Conservation (phyloP, 2,888 invertebrate genomes). For the Diaphora mendica region DNA sequence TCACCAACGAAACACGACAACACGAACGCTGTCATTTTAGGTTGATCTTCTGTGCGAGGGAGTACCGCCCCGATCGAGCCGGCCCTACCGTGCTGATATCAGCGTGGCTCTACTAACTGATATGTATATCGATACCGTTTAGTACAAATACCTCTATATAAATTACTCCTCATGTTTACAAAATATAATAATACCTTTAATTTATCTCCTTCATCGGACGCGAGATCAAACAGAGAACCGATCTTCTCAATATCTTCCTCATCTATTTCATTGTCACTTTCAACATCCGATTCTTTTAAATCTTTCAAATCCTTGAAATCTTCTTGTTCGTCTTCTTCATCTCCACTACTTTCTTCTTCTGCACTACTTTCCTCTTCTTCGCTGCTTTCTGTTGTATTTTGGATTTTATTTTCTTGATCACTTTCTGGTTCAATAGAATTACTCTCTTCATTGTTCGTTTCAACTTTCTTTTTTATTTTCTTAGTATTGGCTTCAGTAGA, state of each 20-base stretch:
- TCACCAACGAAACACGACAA: no score
- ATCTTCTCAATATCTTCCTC: constrained; percentile 61
- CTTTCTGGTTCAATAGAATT: not conserved
- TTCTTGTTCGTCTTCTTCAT: constrained; percentile 34
- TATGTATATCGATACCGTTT: no score
- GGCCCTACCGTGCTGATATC: no score
- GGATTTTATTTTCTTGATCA: constrained; percentile 23
- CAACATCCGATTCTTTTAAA: constrained; percentile 80
- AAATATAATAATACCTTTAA: constrained; percentile 63
- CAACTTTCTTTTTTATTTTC: not conserved
- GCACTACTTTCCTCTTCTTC: constrained; percentile 37
- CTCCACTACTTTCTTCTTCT: constrained; percentile 30
- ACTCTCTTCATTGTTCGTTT: constrained; percentile 16
- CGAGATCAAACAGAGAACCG: constrained; percentile 69
- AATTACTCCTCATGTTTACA: no score
- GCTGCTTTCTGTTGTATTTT: constrained; percentile 33
- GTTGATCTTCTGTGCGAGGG: no score
- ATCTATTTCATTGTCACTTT: constrained; percentile 61
- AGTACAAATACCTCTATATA: no score
- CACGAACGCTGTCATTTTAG: no score
- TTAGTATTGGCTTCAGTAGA: constrained; percentile 9
- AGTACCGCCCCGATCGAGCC: no score
- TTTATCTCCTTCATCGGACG: constrained; percentile 70
- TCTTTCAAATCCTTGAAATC: constrained; percentile 75
- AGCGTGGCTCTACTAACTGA: no score